Conservation (phyloP, 1,140 invertebrate genomes). For the Schmidtea mediterranea region DNA sequence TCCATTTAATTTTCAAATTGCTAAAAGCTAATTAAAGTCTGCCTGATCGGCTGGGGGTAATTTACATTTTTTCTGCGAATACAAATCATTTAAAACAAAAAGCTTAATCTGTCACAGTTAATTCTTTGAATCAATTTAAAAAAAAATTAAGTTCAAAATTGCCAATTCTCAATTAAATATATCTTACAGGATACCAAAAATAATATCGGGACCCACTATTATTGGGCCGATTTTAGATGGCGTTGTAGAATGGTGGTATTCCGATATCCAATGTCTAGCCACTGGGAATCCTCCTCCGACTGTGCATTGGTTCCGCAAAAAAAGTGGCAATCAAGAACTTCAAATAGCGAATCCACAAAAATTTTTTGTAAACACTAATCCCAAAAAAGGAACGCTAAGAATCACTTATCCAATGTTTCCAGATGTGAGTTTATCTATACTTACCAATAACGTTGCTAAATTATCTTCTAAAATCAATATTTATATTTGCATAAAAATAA, state of each 20-base stretch:
- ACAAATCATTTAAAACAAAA: too few species aligned
- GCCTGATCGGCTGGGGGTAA: too few species aligned
- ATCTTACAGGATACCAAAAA: not conserved
- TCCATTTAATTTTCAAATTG: too few species aligned
- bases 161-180: too few species aligned
- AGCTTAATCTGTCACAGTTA: too few species aligned
- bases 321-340: not conserved
- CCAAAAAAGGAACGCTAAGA: not conserved
- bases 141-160: too few species aligned
- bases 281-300: not conserved
- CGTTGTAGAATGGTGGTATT: not conserved
- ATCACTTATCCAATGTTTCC: not conserved
- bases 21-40: too few species aligned
- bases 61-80: too few species aligned
- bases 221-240: not conserved
- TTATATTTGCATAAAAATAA: too few species aligned
- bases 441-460: too few species aligned
- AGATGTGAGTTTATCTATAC: slow-evolving; percentile 1
- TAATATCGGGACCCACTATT: not conserved
- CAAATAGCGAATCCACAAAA: not conserved
- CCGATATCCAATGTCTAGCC: not conserved
- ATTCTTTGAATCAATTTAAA: too few species aligned
- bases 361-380: slow-evolving; percentile 1
- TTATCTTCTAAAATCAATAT: too few species aligned
- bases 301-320: not conserved